Conservation (phyloP, 1,140 invertebrate species). For the Saccostrea glomerata region DNA sequence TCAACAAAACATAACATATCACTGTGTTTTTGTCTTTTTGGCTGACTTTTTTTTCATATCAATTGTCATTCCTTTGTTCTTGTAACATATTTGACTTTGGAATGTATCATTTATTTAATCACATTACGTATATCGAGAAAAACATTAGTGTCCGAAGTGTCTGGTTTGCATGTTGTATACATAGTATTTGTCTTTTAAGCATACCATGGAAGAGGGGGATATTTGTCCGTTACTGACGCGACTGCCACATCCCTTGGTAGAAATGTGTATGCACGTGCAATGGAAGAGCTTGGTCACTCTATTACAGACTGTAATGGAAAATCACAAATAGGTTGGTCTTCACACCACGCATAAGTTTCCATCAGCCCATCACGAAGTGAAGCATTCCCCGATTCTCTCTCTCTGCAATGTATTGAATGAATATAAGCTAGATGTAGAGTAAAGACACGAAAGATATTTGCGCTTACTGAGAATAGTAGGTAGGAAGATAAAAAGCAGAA, state of each 20-base stretch:
- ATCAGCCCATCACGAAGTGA: too few relatives aligned
- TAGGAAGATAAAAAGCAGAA: too few relatives aligned
- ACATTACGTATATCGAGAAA: neutral
- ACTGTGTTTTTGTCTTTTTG: neutral
- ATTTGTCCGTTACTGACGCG: conserved; percentile 39
- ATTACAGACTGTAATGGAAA: conserved; percentile 54
- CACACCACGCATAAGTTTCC: neutral
- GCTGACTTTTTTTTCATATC: neutral
- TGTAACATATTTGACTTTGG: neutral
- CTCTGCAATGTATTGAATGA: too few relatives aligned
- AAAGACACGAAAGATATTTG: too few relatives aligned
- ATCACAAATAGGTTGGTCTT: conserved; percentile 47
- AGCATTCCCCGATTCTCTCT: too few relatives aligned
- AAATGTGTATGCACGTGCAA: conserved; percentile 32
- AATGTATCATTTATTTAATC: neutral
- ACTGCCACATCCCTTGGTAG: conserved; percentile 30
- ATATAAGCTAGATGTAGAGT: too few relatives aligned
- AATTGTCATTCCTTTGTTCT: neutral
- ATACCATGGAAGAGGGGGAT: conserved; percentile 50
- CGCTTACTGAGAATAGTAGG: too few relatives aligned
- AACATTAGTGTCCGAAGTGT: neutral
- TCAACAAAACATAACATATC: neutral
- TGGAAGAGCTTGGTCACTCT: conserved; percentile 46
- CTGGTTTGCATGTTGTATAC: too few relatives aligned
- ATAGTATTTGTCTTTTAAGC: neutral